Percentiles rank a stretch among this genome's conserved stretches.
These are phyloP conservation scores for Zosterops lateralis DNA, from an alignment of 2,113 vertebrate genomes.

Conservation along the genomic window DNA sequence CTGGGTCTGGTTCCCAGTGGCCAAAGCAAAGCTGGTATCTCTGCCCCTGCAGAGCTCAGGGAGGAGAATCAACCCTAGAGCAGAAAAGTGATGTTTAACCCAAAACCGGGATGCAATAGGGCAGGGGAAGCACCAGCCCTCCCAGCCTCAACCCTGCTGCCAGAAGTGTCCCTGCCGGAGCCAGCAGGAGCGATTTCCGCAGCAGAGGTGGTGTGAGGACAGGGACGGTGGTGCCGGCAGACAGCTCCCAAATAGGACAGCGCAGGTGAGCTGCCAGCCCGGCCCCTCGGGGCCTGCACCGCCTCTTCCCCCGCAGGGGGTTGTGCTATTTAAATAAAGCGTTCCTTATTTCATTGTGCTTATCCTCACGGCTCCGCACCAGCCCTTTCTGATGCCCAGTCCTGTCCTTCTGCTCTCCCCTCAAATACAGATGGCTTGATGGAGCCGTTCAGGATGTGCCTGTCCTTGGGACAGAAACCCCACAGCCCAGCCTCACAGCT, in stretches of 20 bases:
- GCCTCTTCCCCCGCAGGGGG: not conserved
- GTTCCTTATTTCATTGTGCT: accelerated
- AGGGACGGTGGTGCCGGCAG: accelerated
- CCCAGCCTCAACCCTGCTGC: accelerated
- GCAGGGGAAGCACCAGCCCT: not conserved
- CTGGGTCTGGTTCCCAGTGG: accelerated
- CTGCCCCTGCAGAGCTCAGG: not conserved
- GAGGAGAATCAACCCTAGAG: not conserved
- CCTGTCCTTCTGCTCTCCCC: not conserved
- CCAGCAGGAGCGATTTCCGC: too few species aligned
- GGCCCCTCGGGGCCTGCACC: accelerated
- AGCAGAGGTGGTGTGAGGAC: not conserved
- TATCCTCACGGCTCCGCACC: accelerated
- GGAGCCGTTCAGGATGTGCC: not conserved
- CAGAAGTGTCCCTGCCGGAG: accelerated
- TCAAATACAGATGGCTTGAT: accelerated
- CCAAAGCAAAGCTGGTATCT: not conserved
- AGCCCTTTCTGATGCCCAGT: accelerated
- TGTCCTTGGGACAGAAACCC: too few species aligned
- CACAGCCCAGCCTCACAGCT: accelerated
- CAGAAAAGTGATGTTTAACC: not conserved
- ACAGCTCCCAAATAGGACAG: not conserved
- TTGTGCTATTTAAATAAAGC: not conserved
- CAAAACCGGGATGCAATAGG: accelerated
- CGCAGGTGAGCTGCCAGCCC: not conserved